Evolutionary conservation across 2,113 vertebrate genomes (phyloP), one percentile per base, ranked within the genome.

Genomic region (Capra hircus): DNA sequence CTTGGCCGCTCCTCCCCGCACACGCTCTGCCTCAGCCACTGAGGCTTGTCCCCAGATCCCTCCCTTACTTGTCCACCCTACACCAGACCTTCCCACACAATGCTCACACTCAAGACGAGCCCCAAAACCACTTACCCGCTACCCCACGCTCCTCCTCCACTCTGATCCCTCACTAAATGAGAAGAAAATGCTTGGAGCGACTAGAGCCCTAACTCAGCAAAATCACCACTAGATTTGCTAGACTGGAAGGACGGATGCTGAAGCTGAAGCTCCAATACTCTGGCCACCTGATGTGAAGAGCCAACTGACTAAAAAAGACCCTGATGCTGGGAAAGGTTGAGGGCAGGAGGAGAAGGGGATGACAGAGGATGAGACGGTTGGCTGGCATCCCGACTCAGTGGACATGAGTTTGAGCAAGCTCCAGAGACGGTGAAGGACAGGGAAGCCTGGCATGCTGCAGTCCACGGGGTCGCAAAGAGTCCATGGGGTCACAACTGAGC

Each of bases 61-160:
- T 7, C 43, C 30, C 30, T 8, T 30, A 27, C 48, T 43, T 6
- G 4, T 12, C 27, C 48, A 7, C 6, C 2, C 13, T n/a, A 3
- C 33, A 8, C 40, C 28, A 86, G 59, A 15, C 40, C 40, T 50
- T 84, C 45, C 23, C 25, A 12, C 25, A 36, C 27, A 40, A 71
- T 16, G n/a, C 2, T 64, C 23, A 67, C 5, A 19, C 13, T 30
- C 33, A 89, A 57, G 48, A 52, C 1, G 7, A 80, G 71, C 86
- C 67, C 36, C n/a, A 0, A 7, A 2, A 48, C 16, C 25, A 33
- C 16, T 30, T 4, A 25, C 0, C 6, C 59, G 9, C n/a, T 4
- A 10, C 11, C 4, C 25, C 1, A 15, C 0, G 33, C 30, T 36
- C 28, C 8, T 7, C 12, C 14, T 64, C 25, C 6, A 21, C 11